A percentile compares a stretch with the other conserved stretches of the same genome.
Conservation (phyloP, 2,113 vertebrate genomes). For the Nannobrachium achirus region DNA sequence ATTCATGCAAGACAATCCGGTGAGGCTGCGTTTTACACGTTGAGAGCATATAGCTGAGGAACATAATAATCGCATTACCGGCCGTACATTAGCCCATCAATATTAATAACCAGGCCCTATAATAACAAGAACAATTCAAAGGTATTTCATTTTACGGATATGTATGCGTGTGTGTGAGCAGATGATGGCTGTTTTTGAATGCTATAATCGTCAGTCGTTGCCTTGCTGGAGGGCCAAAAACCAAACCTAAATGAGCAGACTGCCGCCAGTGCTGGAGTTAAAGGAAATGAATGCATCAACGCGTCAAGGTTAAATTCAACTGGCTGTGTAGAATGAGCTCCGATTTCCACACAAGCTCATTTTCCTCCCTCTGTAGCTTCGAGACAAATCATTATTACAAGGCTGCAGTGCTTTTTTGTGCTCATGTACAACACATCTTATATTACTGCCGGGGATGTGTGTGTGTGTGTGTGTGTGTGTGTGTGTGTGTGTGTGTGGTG, state of each 20-base stretch:
- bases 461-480: conserved; percentile 8
- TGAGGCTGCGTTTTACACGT: background rate
- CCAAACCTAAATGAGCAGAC: background rate
- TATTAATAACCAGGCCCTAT: conserved; percentile 22
- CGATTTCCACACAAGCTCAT: background rate
- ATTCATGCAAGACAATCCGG: background rate
- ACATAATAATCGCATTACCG: conserved; percentile 10
- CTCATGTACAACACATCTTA: background rate
- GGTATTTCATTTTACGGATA: no score
- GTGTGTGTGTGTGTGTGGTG: background rate
- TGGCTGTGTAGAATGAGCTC: background rate
- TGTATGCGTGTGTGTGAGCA: conserved; percentile 8
- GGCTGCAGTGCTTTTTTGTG: background rate
- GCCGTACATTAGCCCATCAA: conserved; percentile 29
- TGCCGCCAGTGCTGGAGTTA: background rate
- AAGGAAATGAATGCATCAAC: background rate
- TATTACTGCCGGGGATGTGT: conserved; percentile 6
- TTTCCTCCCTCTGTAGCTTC: background rate
- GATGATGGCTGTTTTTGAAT: conserved; percentile 15
- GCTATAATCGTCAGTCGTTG: conserved; percentile 17
- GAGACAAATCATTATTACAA: background rate
- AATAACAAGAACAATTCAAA: no score
- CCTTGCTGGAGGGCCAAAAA: conserved; percentile 18
- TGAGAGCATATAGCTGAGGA: conserved; percentile 21
- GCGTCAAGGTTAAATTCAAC: background rate